Evolutionary conservation across 37 sponge, comb jelly and placozoan genomes (phyloP), one percentile per base, ranked within the genome.

Genomic region (Eunapius fragilis): DNA sequence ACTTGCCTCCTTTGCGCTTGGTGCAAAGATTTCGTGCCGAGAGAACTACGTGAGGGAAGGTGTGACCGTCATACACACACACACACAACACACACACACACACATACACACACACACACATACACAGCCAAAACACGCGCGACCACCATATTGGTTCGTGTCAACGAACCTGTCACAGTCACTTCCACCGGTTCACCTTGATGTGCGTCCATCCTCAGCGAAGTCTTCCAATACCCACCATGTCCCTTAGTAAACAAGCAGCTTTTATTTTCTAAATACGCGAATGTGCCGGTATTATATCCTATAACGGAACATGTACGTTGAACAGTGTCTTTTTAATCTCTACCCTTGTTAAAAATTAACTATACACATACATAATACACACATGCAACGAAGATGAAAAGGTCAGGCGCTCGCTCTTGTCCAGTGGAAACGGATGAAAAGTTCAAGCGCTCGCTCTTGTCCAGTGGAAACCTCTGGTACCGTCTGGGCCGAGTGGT

Each of bases 401-500:
- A 2, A 19, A 31, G 14, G 13, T 37, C 47, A 45, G 9, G 47
- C 47, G 47, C 47, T 27, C 31, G 31, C 72, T 31, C 10, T 34
- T 76, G 13, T 76, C 28, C 76, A 79, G 74, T 78, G 76, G 72
- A 45, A 11, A 45, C 4, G 47, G 47, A 45, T 4, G 4, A 9
- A 45, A 11, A 9, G 47, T 45, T 45, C 47, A 45, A 45, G 47
- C 47, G 47, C 47, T 27, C 31, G 31, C 72, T 31, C 10, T 34
- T 76, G 13, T 76, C 28, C 76, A 79, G 74, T 78, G 76, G 80
- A 97, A 97, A 50, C 98, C 98, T 67, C 70, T 82, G 32, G 90
- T 86, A 25, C 95, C 98, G 81, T 97, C 98, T 24, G 98, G 98
- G 13, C 98, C 98, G 22, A 45, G 72, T 37, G 98, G 98, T 67